Base-by-base conservation (phyloP, 2,113 vertebrate genomes). In the Ceyx melanurus region DNA sequence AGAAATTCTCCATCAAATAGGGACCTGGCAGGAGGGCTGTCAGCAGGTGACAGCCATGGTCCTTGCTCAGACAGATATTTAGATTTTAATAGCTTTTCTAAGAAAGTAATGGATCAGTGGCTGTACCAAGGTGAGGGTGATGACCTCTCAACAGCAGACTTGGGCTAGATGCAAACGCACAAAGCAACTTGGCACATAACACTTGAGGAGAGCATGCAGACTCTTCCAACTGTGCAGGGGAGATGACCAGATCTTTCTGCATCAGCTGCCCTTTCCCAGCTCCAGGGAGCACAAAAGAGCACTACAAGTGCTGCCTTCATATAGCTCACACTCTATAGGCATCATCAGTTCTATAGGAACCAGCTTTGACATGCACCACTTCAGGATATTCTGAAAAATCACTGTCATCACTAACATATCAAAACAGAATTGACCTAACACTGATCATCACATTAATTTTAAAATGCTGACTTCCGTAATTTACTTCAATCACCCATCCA, bases 61-160 rank as follows among this genome's bases (percentile, higher is more conserved):
- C 72, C 43, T 56, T 76, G 53, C 54, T 53, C 72, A 72, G 28
- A 42, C 50, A 86, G n/a, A 26, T 86, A 40, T n/a, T 91, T 75
- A 88, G 53, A n/a, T 78, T 70, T 78, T 86, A 92, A 91, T 35
- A 78, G 88, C 48, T 88, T 88, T 94, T 83, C 68, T 91, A 68
- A 80, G 76, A 83, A 89, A 88, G 40, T 45, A 82, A 58, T 19
- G 71, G 61, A 90, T 79, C 82, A 10, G 9, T 60, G 65, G 58
- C 75, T 81, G 45, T 64, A 48, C 20, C 84, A 83, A 82, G n/a
- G 75, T 77, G 48, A 90, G 72, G 60, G 79, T 50, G 89, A 82
- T 65, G 61, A 65, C 53, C 71, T 61, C 33, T 37, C 78, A 73
- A 77, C n/a, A 74, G 29, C 70, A 89, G 75, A 56, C 48, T 46